A percentile compares a stretch with the other conserved stretches of the same genome.
These are phyloP conservation scores for Hirtodrosophila histrioides DNA, from an alignment of 2,888 invertebrate species.

Conservation along the genomic window DNA sequence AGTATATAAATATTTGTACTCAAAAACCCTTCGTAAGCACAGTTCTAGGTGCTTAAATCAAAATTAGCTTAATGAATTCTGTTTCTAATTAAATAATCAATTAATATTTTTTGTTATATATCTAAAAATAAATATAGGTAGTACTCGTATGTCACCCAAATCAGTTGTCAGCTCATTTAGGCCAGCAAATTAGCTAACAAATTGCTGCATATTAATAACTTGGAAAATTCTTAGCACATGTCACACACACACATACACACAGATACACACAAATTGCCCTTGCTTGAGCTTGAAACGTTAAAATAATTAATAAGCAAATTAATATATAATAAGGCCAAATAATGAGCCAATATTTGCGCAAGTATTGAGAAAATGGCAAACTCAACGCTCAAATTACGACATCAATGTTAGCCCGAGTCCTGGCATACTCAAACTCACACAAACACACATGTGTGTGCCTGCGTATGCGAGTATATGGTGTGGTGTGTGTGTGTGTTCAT, in stretches of 20 bases:
- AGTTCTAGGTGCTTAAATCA: background rate
- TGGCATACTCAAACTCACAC: slow-evolving; percentile 2
- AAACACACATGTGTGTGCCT: too few species aligned
- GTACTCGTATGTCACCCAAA: slow-evolving; percentile 3
- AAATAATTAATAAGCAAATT: slow-evolving; percentile 74
- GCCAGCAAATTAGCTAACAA: slow-evolving; percentile 35
- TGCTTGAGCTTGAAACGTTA: slow-evolving; percentile 30
- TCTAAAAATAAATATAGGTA: background rate
- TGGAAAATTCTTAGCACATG: slow-evolving; percentile 11
- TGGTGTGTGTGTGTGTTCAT: slow-evolving; percentile 50
- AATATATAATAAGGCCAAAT: slow-evolving; percentile 69
- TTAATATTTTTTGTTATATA: background rate
- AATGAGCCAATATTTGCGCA: slow-evolving; percentile 71
- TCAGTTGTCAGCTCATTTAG: slow-evolving; percentile 18
- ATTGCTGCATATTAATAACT: slow-evolving; percentile 47
- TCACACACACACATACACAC: slow-evolving; percentile 26
- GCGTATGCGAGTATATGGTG: slow-evolving; percentile 1
- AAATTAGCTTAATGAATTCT: background rate
- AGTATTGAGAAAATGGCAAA: slow-evolving; percentile 59
- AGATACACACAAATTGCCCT: background rate
- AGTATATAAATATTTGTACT: too few species aligned
- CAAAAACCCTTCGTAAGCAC: too few species aligned
- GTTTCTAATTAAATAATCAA: background rate
- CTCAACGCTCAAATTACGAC: slow-evolving; percentile 47
- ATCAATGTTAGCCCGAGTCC: slow-evolving; percentile 28